Base-by-base conservation (phyloP, 1,140 invertebrate genomes). In the Dolichoris vasculosae region DNA sequence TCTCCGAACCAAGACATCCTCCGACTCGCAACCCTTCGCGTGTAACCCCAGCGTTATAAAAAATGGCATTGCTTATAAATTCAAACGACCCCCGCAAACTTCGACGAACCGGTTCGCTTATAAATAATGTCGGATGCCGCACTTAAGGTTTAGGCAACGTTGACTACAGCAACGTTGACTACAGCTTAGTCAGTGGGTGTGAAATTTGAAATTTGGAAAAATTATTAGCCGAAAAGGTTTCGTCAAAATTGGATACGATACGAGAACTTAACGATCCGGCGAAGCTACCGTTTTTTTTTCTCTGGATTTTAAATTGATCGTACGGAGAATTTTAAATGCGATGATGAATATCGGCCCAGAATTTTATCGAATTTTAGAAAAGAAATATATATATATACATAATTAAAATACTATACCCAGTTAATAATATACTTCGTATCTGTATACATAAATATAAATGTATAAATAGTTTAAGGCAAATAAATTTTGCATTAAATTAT, bases 1-100 rank as follows among this genome's bases (percentile, higher is more conserved):
- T 88, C 81, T 84, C 87, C 87, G 89, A 90, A 90, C 90, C 89
- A 90, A 87, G 88, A 91, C 90, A 83, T 87, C 88, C 80, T n/a
- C n/a, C 64, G 71, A 55, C 46, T 69, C 23, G 30, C 59, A 7
- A 73, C 51, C 63, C 23, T 59, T 23, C 43, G 38, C 78, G 11
- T 55, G 55, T 30, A 59, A 83, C 77, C 84, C 86, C 76, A 73
- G 77, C 83, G 78, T 67, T 82, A 84, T 87, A 89, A 91, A 91
- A 91, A 91, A 91, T 89, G 88, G 85, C 87, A 78, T 87, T 88
- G 87, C 83, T 88, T 89, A 79, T 85, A 91, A 90, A 91, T 91
- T 91, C 88, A 89, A 89, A 77, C 84, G 87, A 83, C 81, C 82
- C 79, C 69, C 78, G 87, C 88, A 82, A 88, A 88, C 86, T 87